Conservation (phyloP, 2,888 invertebrate genomes). For the Dusona sp. region DNA sequence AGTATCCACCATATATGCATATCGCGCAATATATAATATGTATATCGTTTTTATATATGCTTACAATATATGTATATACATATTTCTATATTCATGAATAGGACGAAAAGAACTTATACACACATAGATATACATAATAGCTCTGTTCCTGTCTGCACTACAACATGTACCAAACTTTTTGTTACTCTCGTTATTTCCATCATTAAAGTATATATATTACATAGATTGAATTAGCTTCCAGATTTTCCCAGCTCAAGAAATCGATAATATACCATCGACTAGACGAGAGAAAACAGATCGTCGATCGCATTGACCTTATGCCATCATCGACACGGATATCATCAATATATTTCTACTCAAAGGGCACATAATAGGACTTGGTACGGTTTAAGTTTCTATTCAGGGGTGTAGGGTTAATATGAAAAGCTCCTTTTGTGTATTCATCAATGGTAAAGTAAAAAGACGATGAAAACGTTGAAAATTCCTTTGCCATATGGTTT, state of each 20-base stretch:
- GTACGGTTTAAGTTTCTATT: neutral
- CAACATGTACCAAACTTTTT: slow-evolving; percentile 54
- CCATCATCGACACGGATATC: slow-evolving; percentile 38
- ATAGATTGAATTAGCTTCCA: slow-evolving; percentile 65
- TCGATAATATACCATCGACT: slow-evolving; percentile 15
- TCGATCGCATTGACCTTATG: slow-evolving; percentile 60
- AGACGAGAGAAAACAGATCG: slow-evolving; percentile 41
- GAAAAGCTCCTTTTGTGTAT: neutral
- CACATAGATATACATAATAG: neutral
- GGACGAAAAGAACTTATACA: neutral
- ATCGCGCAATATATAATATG: slow-evolving; percentile 8
- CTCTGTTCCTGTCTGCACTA: slow-evolving; percentile 39
- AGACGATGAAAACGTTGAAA: slow-evolving; percentile 46
- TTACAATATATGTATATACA: neutral
- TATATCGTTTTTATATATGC: slow-evolving; percentile 31
- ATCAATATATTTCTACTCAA: slow-evolving; percentile 22
- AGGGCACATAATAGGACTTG: neutral
- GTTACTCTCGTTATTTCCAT: slow-evolving; percentile 57
- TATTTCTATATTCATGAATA: neutral
- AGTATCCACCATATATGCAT: slow-evolving; percentile 34
- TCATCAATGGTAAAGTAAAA: slow-evolving; percentile 23
- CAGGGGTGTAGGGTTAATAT: neutral
- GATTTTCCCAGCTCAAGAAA: slow-evolving; percentile 62
- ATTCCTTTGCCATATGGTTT: slow-evolving; percentile 51
- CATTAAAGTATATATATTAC: slow-evolving; percentile 61